Conservation (phyloP, 2,797 vertebrate species). For the Megalops cyprinoides region DNA sequence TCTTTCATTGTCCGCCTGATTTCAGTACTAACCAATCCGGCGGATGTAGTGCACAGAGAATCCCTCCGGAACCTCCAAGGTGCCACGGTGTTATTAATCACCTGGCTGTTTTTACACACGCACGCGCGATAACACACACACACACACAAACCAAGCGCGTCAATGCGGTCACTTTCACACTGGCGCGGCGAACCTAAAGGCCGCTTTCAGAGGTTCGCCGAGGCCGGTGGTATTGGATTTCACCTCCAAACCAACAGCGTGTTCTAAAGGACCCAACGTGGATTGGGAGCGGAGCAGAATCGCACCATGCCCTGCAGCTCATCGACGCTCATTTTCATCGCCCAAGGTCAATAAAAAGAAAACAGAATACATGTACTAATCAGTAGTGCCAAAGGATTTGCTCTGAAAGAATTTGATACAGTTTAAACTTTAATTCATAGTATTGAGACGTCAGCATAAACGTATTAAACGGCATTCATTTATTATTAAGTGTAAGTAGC, state of each 20-base stretch:
- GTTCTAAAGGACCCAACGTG: background rate
- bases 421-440: background rate
- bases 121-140: no score
- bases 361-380: background rate
- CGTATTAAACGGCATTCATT: no score
- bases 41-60: slow-evolving; percentile 46
- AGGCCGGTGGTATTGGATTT: slow-evolving; percentile 5
- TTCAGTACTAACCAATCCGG: slow-evolving; percentile 30
- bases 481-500: no score
- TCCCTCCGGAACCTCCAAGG: slow-evolving; percentile 27
- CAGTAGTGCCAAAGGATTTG: background rate
- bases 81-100: slow-evolving; percentile 44
- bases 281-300: background rate
- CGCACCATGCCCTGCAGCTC: background rate
- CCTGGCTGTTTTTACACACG: slow-evolving; percentile 47
- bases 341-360: background rate
- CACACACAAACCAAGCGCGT: slow-evolving; percentile 43
- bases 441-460: background rate
- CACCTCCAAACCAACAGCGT: background rate
- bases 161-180: slow-evolving; percentile 35
- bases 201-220: background rate
- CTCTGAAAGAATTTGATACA: background rate
- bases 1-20: slow-evolving; percentile 33
- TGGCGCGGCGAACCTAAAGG: slow-evolving; percentile 30
- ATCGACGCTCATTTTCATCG: background rate